These are phyloP conservation scores for Pollenia angustigena DNA, from an alignment of 2,888 invertebrate species.

Conservation along the genomic window DNA sequence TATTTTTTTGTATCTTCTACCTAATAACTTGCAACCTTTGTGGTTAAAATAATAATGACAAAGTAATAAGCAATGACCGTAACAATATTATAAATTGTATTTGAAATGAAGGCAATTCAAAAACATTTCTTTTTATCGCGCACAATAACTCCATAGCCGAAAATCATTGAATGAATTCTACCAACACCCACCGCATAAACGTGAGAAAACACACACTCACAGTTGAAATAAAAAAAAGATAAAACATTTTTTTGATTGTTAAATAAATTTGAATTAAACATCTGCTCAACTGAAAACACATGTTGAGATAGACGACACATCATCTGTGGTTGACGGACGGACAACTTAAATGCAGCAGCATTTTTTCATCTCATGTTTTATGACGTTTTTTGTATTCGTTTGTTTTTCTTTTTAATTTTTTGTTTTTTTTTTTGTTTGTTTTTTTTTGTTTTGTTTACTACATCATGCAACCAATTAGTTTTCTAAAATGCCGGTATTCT, in stretches of 20 bases:
- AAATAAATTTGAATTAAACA: constrained; percentile 35
- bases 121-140: neutral
- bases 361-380: constrained; percentile 62
- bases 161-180: neutral
- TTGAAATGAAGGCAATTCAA: neutral
- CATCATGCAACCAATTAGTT: constrained; percentile 44
- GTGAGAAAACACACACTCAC: neutral
- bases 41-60: neutral
- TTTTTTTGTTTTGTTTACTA: constrained; percentile 6
- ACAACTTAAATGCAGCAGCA: constrained; percentile 52
- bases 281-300: constrained; percentile 47
- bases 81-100: neutral
- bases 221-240: constrained; percentile 9
- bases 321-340: constrained; percentile 30
- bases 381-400: constrained; percentile 20
- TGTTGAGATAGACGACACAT: constrained; percentile 41
- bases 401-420: constrained; percentile 1
- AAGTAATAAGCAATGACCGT: constrained; percentile 29
- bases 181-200: neutral
- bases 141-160: neutral
- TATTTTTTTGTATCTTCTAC: neutral
- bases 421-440: constrained; percentile 14
- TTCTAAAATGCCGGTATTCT: constrained; percentile 68
- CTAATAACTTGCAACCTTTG: constrained; percentile 24
- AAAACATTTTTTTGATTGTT: constrained; percentile 7